Evolutionary conservation across 1,140 invertebrate species (phyloP).

Genomic region (Pomacea maculata): DNA sequence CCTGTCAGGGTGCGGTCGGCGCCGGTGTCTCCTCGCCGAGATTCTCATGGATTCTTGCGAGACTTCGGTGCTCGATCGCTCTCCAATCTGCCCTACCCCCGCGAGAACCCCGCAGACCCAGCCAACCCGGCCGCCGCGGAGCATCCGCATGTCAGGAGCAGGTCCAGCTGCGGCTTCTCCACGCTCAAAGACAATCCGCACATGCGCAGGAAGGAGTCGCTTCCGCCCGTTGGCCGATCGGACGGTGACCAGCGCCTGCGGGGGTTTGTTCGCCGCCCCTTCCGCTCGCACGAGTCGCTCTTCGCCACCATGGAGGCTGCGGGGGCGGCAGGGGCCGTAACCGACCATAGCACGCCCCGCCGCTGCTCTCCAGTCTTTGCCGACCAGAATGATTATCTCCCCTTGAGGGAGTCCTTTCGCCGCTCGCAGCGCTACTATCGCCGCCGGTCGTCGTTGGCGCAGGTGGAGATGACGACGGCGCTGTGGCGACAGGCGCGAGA

Average conservation of each 20-base stretch:
- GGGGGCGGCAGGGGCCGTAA: conserved; percentile 3
- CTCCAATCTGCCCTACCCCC: conserved; percentile 34
- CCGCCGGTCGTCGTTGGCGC: conserved; percentile 49
- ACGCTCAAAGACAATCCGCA: conserved; percentile 51
- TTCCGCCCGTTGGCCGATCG: conserved; percentile 35
- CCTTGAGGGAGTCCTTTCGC: conserved; percentile 29
- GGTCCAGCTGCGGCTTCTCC: conserved; percentile 48
- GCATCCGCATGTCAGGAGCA: conserved; percentile 42
- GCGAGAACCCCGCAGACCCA: conserved; percentile 48
- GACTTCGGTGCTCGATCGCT: conserved; percentile 27
- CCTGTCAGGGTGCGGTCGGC: conserved; percentile 40
- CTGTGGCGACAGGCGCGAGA: conserved; percentile 17
- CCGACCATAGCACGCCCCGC: conserved; percentile 16
- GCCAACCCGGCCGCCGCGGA: conserved; percentile 45
- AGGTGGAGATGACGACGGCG: conserved; percentile 20
- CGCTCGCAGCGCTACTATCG: conserved; percentile 46
- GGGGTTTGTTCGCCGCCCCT: conserved; percentile 26
- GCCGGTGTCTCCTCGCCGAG: conserved; percentile 51
- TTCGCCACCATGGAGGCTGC: conserved; percentile 3
- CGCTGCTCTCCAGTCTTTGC: conserved; percentile 23
- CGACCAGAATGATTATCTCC: conserved; percentile 37
- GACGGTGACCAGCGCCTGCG: conserved; percentile 4
- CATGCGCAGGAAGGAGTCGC: conserved; percentile 49
- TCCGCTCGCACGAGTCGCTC: conserved; percentile 23
- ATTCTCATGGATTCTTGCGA: conserved; percentile 37